Conservation (phyloP, 2,797 vertebrate genomes). For the Loris lydekkerianus region DNA sequence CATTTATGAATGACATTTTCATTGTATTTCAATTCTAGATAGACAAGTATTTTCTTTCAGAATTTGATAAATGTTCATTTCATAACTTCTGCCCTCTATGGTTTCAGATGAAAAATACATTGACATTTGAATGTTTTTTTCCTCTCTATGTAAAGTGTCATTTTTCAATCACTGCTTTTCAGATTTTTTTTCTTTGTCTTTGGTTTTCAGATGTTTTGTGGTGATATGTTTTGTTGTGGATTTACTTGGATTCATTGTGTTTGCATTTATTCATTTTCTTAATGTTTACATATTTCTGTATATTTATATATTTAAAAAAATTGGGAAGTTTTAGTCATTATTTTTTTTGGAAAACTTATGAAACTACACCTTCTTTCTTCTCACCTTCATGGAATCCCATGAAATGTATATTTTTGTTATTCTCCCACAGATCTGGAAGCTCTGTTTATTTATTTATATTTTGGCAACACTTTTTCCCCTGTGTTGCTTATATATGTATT, state of each 20-base stretch:
- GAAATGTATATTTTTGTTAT: neutral
- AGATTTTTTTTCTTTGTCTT: conserved; percentile 8
- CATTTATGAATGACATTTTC: neutral
- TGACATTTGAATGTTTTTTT: neutral
- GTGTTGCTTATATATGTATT: neutral
- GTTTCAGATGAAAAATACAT: neutral
- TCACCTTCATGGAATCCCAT: neutral
- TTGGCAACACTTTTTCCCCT: neutral
- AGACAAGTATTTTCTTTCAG: neutral
- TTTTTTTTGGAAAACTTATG: neutral
- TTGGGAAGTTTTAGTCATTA: neutral
- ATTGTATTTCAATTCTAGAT: neutral
- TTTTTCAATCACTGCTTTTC: conserved; percentile 28
- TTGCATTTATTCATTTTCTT: neutral
- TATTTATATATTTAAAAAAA: conserved; percentile 24
- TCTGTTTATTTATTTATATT: neutral
- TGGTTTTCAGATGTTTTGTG: neutral
- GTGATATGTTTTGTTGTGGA: neutral
- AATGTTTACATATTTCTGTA: neutral
- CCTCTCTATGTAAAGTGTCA: neutral
- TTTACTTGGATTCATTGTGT: neutral
- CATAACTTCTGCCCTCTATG: neutral
- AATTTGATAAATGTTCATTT: conserved; percentile 1
- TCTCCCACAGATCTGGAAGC: neutral
- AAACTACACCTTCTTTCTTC: neutral